Conservation (phyloP, 2,888 invertebrate species). For the Lithophane socia region DNA sequence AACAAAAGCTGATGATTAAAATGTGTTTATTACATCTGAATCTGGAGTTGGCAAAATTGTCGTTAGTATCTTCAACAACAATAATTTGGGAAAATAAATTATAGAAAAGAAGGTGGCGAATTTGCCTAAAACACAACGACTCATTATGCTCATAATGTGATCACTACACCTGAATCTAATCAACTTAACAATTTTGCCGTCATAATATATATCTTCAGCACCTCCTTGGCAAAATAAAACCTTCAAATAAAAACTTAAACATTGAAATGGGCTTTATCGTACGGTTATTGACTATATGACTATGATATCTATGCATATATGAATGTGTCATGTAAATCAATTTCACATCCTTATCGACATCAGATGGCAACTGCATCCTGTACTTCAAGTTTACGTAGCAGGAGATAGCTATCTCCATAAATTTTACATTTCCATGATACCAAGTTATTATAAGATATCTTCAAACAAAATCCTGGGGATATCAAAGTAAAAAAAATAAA, state of each 20-base stretch:
- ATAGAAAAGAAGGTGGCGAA: too few species aligned
- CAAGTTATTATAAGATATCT: slow-evolving; percentile 37
- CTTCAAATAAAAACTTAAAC: not conserved
- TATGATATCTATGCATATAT: slow-evolving; percentile 20
- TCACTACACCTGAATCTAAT: too few species aligned
- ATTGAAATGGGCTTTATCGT: not conserved
- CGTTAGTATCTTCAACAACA: too few species aligned
- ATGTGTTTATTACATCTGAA: not conserved
- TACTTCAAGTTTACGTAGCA: slow-evolving; percentile 41
- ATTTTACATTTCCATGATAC: slow-evolving; percentile 55
- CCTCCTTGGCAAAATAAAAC: not conserved
- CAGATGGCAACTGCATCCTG: slow-evolving; percentile 53
- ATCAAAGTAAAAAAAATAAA: slow-evolving; percentile 4
- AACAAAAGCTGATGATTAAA: not conserved
- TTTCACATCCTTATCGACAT: slow-evolving; percentile 55
- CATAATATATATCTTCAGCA: too few species aligned
- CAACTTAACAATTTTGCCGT: too few species aligned
- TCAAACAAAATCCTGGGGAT: slow-evolving; percentile 33
- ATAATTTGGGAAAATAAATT: too few species aligned
- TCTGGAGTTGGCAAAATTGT: not conserved
- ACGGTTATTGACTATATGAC: not conserved
- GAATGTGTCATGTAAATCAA: slow-evolving; percentile 51
- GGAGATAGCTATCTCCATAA: slow-evolving; percentile 39
- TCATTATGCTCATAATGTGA: too few species aligned
- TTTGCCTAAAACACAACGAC: too few species aligned